Percentiles rank a stretch among this genome's conserved stretches.
Conservation (phyloP, 2,797 vertebrate species). For the Danio tinwini region DNA sequence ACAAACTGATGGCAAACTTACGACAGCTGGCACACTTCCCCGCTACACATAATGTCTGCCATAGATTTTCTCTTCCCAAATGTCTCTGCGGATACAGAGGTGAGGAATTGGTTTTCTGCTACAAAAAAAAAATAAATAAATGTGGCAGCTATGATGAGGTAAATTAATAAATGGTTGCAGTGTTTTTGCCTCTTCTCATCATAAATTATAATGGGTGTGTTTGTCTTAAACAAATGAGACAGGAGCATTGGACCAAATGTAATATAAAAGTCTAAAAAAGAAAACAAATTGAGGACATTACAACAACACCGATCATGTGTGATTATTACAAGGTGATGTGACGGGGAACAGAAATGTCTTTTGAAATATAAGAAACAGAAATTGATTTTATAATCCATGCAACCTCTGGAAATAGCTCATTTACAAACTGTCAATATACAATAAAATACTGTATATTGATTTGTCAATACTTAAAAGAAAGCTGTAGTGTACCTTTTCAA, state of each 20-base stretch:
- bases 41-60: conserved; percentile 47
- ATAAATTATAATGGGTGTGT: background rate
- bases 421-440: background rate
- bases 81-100: conserved; percentile 30
- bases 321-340: background rate
- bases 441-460: no score
- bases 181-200: conserved; percentile 2
- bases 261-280: conserved; percentile 21
- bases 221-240: conserved; percentile 30
- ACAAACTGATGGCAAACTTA: conserved; percentile 48
- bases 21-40: conserved; percentile 52
- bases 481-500: background rate
- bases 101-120: conserved; percentile 22
- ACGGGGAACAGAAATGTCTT: background rate
- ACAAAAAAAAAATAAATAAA: conserved; percentile 10
- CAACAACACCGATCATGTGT: background rate
- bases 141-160: conserved; percentile 14
- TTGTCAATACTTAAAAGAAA: no score
- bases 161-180: conserved; percentile 32
- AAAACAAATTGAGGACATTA: conserved; percentile 20
- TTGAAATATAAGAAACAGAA: background rate
- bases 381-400: background rate
- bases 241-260: conserved; percentile 1
- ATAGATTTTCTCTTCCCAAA: conserved; percentile 39
- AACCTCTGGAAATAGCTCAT: background rate